Evolutionary conservation across 2,113 vertebrate genomes (phyloP).

Genomic region (Orientallactaga bullata): DNA sequence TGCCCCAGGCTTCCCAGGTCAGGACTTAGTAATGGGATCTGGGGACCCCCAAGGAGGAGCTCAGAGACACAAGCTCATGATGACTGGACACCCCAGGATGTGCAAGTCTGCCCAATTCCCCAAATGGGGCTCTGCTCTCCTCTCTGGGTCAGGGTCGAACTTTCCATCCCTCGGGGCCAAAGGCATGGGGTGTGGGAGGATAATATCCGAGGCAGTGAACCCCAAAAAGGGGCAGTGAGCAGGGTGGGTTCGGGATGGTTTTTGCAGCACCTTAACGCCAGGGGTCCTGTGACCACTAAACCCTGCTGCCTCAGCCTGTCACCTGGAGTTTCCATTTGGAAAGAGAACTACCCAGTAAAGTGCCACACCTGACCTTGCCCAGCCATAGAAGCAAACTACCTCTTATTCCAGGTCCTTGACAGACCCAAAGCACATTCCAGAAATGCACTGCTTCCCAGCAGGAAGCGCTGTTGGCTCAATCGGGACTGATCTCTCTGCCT

Average conservation of each 20-base stretch:
- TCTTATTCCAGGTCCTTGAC: not conserved
- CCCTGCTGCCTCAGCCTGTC: not conserved
- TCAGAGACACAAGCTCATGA: not conserved
- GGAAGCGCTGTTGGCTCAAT: not conserved
- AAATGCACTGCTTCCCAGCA: not conserved
- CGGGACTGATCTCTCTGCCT: not conserved
- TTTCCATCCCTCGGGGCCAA: no score
- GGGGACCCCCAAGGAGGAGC: not conserved
- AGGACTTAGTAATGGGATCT: not conserved
- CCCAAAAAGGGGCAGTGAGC: not conserved
- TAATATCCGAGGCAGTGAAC: not conserved
- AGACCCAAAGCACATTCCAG: not conserved
- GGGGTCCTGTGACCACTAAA: not conserved
- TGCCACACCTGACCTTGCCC: not conserved
- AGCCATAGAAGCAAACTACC: not conserved
- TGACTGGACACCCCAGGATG: not conserved
- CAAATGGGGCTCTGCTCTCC: not conserved
- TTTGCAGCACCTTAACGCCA: not conserved
- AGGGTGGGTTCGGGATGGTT: no score
- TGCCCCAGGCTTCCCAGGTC: not conserved
- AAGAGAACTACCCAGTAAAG: not conserved
- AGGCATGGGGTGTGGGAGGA: not conserved
- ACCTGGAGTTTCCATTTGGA: not conserved
- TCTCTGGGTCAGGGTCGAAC: not conserved
- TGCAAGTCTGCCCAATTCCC: not conserved